Evolutionary conservation across 2,113 vertebrate genomes (phyloP).

Genomic region (Sprattus sprattus): DNA sequence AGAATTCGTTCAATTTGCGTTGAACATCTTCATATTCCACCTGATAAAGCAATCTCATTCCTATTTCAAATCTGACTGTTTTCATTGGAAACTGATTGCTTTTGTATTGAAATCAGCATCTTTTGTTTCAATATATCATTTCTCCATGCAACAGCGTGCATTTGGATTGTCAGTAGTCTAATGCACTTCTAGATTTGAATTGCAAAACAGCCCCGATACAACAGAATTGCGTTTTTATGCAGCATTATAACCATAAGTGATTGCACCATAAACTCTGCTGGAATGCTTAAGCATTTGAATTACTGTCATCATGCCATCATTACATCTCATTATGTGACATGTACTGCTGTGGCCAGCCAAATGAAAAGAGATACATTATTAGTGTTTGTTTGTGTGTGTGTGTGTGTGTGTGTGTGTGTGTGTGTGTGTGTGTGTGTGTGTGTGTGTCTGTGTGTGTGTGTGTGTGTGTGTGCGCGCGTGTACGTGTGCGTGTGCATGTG

Average conservation of each 20-base stretch:
- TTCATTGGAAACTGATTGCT: not conserved
- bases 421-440: not conserved
- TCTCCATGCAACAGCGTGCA: constrained; percentile 32
- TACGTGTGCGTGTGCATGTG: not conserved
- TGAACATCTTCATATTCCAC: constrained; percentile 1
- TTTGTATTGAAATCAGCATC: constrained; percentile 16
- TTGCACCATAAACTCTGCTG: constrained; percentile 60
- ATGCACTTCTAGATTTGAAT: constrained; percentile 50
- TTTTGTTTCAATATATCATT: constrained; percentile 17
- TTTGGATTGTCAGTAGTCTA: constrained; percentile 59
- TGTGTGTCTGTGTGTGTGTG: not conserved
- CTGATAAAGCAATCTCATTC: constrained; percentile 12
- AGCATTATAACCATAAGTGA: constrained; percentile 62
- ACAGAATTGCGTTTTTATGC: constrained; percentile 63
- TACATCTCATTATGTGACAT: constrained; percentile 61
- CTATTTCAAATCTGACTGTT: constrained; percentile 12
- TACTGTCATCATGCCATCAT: constrained; percentile 61
- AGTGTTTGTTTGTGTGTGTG: constrained; percentile 23
- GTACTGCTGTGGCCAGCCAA: constrained; percentile 53
- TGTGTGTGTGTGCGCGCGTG: not conserved
- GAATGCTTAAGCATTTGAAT: constrained; percentile 65
- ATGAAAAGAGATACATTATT: constrained; percentile 46
- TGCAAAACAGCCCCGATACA: constrained; percentile 59
- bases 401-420: not conserved
- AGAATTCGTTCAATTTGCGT: not conserved